Evolutionary conservation across 2,113 vertebrate genomes (phyloP).

Genomic region (Pterocles orientalis): DNA sequence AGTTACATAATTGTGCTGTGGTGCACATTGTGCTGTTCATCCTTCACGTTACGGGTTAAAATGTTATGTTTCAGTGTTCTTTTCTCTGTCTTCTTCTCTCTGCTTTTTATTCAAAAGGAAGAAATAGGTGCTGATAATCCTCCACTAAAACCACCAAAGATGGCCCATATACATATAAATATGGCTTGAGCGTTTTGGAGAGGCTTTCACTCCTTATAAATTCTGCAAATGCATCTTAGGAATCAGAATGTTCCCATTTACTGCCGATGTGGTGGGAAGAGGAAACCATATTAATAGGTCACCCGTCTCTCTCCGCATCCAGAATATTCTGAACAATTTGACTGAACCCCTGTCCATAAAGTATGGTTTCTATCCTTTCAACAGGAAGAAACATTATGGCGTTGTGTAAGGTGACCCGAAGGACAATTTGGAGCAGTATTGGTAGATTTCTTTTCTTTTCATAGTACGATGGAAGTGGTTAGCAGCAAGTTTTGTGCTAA

Average conservation of each 20-base stretch:
- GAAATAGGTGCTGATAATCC: neutral
- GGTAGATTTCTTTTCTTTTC: neutral
- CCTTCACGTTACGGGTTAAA: neutral
- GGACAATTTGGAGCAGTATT: neutral
- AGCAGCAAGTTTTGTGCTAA: neutral
- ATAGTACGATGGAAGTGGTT: neutral
- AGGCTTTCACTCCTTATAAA: neutral
- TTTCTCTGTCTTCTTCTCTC: neutral
- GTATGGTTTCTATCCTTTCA: neutral
- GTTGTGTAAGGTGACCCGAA: neutral
- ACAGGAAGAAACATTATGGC: accelerated
- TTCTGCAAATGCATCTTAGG: neutral
- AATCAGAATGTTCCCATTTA: neutral
- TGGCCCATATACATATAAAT: constrained; percentile 22
- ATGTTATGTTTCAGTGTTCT: neutral
- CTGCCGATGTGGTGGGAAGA: neutral
- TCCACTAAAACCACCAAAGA: neutral
- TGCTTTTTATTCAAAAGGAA: neutral
- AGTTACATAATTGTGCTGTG: neutral
- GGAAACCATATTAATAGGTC: neutral
- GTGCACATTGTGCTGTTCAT: neutral
- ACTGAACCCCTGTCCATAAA: neutral
- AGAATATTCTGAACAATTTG: neutral
- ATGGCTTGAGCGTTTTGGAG: neutral
- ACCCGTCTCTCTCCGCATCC: neutral